Conservation (phyloP, 2,797 vertebrate genomes). For the Phyllotis vaccarum region DNA sequence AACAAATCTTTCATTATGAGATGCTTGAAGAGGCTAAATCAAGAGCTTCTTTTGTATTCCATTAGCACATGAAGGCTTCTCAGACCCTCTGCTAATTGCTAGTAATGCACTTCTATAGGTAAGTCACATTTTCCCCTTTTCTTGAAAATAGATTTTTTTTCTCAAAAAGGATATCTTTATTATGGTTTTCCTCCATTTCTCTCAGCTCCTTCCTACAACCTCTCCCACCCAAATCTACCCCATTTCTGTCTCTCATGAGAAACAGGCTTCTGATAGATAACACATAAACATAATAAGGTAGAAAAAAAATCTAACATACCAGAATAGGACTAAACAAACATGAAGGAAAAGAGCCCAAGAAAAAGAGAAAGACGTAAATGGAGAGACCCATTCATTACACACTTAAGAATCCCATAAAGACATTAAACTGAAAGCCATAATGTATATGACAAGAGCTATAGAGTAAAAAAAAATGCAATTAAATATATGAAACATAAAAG, state of each 20-base stretch:
- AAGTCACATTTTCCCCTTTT: slow-evolving; percentile 31
- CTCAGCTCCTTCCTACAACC: neutral
- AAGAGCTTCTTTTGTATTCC: neutral
- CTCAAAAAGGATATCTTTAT: neutral
- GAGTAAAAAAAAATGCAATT: neutral
- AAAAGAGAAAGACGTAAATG: neutral
- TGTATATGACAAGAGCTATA: neutral
- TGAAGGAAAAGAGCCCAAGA: neutral
- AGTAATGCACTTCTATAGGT: slow-evolving; percentile 23
- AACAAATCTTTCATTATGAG: neutral
- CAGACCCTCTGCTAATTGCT: neutral
- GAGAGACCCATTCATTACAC: neutral
- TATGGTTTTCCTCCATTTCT: neutral
- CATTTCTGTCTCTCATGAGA: neutral
- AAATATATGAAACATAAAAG: too few species aligned
- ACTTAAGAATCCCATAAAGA: neutral
- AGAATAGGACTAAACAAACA: neutral
- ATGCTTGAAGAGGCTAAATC: neutral
- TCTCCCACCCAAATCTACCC: too few species aligned
- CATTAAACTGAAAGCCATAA: neutral
- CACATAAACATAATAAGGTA: neutral
- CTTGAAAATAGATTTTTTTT: neutral
- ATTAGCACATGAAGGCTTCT: neutral
- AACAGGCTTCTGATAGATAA: neutral
- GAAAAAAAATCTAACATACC: neutral